Evolutionary conservation across 2,888 invertebrate species (phyloP).

Genomic region (Ephialtes manifestator): DNA sequence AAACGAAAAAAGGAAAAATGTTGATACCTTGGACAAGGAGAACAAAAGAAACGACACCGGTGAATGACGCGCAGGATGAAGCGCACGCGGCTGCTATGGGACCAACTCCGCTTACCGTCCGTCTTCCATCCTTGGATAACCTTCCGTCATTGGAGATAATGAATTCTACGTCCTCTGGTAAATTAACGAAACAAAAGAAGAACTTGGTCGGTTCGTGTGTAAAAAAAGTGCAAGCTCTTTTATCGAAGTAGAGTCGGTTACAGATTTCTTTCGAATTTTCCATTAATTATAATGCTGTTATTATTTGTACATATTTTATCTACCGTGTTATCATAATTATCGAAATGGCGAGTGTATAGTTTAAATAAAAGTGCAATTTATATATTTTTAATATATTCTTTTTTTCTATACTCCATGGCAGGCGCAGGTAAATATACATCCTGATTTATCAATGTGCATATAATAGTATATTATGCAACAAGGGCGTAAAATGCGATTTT

Average conservation of each 20-base stretch:
- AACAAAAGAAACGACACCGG: slow-evolving; percentile 44
- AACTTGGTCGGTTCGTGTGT: slow-evolving; percentile 73
- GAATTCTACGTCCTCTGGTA: slow-evolving; percentile 46
- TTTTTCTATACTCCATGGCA: neutral
- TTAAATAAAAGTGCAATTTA: neutral
- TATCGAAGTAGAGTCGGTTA: slow-evolving; percentile 64
- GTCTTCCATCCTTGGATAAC: slow-evolving; percentile 64
- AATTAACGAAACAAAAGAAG: slow-evolving; percentile 70
- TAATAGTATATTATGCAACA: no score
- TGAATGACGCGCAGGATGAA: slow-evolving; percentile 25
- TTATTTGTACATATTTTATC: slow-evolving; percentile 5
- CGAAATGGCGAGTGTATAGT: neutral
- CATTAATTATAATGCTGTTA: neutral
- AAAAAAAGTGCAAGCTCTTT: slow-evolving; percentile 75
- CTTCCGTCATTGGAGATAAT: slow-evolving; percentile 73
- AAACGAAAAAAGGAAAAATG: slow-evolving; percentile 52
- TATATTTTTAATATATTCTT: neutral
- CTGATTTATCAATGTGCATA: no score
- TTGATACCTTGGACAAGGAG: slow-evolving; percentile 66
- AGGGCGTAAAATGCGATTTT: no score
- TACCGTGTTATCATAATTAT: neutral
- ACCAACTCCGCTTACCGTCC: slow-evolving; percentile 57
- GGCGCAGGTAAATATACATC: no score
- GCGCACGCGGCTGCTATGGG: slow-evolving; percentile 62
- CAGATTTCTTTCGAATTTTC: no score